Conservation (phyloP, 2,113 vertebrate species). For the Grantiella picta region DNA sequence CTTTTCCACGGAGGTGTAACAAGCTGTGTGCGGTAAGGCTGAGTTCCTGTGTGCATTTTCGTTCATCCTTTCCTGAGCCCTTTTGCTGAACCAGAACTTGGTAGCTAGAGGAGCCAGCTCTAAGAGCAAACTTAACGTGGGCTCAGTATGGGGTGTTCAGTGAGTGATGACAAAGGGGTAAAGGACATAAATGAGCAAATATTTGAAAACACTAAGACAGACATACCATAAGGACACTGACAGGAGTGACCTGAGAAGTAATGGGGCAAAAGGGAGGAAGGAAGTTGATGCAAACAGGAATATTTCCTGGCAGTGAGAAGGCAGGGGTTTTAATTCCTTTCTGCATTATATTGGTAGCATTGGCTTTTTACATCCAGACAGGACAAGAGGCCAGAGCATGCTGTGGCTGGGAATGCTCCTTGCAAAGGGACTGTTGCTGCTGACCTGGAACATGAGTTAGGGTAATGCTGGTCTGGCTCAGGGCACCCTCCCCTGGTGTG, state of each 20-base stretch:
- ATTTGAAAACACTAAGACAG: neutral
- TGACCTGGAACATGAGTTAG: neutral
- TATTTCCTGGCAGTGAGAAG: neutral
- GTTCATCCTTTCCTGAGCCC: neutral
- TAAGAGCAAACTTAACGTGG: neutral
- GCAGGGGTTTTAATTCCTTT: neutral
- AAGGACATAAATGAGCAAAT: neutral
- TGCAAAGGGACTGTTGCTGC: rapidly evolving
- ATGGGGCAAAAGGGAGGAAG: neutral
- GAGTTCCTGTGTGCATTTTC: neutral
- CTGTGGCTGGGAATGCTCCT: neutral
- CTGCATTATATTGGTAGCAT: neutral
- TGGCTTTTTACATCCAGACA: neutral
- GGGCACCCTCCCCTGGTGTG: neutral
- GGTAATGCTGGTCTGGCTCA: neutral
- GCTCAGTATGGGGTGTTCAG: neutral
- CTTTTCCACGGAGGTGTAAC: neutral
- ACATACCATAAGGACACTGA: neutral
- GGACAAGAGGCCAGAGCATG: neutral
- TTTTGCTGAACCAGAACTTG: neutral
- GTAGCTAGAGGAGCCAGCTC: neutral
- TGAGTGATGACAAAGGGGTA: neutral
- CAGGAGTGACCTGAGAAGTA: neutral
- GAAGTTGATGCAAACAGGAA: neutral
- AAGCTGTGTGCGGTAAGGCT: neutral